phyloP scores from a whole-genome alignment of 2,888 invertebrate genomes.

The Cyrtodaria siliqua region DNA sequence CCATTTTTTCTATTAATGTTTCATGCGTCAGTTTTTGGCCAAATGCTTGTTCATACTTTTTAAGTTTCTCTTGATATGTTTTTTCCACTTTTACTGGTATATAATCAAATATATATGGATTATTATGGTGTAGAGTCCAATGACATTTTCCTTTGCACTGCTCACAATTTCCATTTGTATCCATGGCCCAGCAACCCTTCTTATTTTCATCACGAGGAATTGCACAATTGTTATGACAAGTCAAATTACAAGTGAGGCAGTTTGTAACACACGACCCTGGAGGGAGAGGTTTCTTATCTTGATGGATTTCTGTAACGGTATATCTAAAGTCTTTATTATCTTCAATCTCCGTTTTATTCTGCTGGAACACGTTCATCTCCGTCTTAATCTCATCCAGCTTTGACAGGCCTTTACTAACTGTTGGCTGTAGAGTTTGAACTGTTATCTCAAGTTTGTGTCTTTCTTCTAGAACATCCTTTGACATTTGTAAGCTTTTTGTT shows the following conservation, averaged over 20 bases:
- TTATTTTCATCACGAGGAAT: constrained; percentile 66
- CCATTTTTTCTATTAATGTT: constrained; percentile 27
- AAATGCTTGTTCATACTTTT: constrained; percentile 59
- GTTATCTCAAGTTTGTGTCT: constrained; percentile 44
- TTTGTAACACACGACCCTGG: constrained; percentile 66
- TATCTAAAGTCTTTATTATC: constrained; percentile 66
- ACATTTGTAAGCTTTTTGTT: constrained; percentile 47
- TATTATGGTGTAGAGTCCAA: constrained; percentile 55
- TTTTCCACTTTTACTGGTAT: constrained; percentile 33
- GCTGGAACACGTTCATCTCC: constrained; percentile 39
- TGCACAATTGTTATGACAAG: constrained; percentile 71
- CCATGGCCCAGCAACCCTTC: constrained; percentile 58
- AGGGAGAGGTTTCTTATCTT: constrained; percentile 24
- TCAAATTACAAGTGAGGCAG: constrained; percentile 68
- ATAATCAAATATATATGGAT: constrained; percentile 24
- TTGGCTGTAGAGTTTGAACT: constrained; percentile 33
- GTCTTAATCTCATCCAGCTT: constrained; percentile 31
- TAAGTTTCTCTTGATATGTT: constrained; percentile 62
- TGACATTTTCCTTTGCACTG: constrained; percentile 48
- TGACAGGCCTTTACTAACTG: constrained; percentile 48
- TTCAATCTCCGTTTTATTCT: constrained; percentile 35
- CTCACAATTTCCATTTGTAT: constrained; percentile 30
- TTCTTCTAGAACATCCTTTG: constrained; percentile 49
- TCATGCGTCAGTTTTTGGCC: constrained; percentile 31
- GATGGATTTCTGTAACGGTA: constrained; percentile 60